Base-by-base conservation (phyloP, 2,113 vertebrate species). In the Tragulus kanchil region DNA sequence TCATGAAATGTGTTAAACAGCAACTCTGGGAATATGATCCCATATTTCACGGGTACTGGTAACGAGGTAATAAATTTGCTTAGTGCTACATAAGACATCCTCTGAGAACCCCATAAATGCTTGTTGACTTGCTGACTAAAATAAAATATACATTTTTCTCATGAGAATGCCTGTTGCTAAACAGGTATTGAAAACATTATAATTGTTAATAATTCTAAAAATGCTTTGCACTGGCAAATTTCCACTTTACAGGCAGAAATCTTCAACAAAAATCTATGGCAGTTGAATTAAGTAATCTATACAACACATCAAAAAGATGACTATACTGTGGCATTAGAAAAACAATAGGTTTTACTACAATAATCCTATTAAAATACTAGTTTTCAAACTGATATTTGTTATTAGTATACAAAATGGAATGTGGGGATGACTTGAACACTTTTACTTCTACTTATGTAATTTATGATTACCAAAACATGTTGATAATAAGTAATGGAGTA, bases 161-260 rank as follows among this genome's bases (percentile, higher is more conserved):
- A 21, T 71, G 59, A 88, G 28, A 31, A 82, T 86, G 36, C 8
- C 7, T 67, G 50, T 62, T 62, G 11, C n/a, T 84, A 93, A 95
- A 78, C 3, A 91, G 17, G 56, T 81, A 78, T 59, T 84, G 19
- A 81, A 94, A 89, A 62, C 23, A 82, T 52, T 85, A 3, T 81
- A 85, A 91, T 23, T 78, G 45, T 54, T 54, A 90, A 85, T 93
- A 75, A 85, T 92, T 93, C 6, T 87, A 85, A 89, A 96, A 58
- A 84, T 58, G 9, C 14, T 77, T 73, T 48, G 19, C 8, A 36
- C 73, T 79, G 25, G 5, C 81, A 11, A 89, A 85, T 77, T 85
- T 48, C 16, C 3, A 67, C 13, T 89, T 58, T 73, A 56, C 0
- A 52, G 5, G 2, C 1, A 86, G 2, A 1, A 62, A 86, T 0